Base-by-base conservation (phyloP, 1,140 invertebrate species). In the Prorops nasuta region DNA sequence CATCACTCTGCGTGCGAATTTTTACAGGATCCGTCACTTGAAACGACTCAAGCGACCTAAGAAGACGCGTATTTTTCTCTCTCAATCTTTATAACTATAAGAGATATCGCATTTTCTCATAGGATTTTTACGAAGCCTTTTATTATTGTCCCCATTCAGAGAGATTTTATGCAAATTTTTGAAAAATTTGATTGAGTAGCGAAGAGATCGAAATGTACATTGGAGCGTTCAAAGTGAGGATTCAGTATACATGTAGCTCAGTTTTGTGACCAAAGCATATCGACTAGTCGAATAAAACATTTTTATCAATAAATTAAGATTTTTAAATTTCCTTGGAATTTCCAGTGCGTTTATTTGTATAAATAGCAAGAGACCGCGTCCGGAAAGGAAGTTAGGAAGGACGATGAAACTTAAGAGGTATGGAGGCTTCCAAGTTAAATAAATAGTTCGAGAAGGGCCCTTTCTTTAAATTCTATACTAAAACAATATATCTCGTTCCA, bases 401-500 rank as follows among this genome's bases (percentile, higher is more conserved):
- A 59, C 49, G 51, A 42, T 54, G 43, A 57, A 57, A 59, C 39
- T 22, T 42, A 44, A 61, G 51, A 59, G 51, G 50, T 58, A 63
- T 64, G 60, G 51, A 64, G 45, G 47, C 58, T 40, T 20, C 48
- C 46, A 67, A 67, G 66, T 67, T 63, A 66, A 67, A 68, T 67
- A 71, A 70, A 70, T 6, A 28, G 58, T 63, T 24, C 16, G 10
- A 42, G 50, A 64, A 65, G 67, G 56, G 60, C 56, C 58, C 58
- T 67, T 67, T 66, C 56, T 68, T 48, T 68, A 60, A 65, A 69
- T 56, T 50, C 15, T 38, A 64, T 55, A 57, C 62, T 69, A 69
- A 62, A 71, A 68, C 65, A 71, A 71, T 71, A 71, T 67, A 69
- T 70, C 66, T 44, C 41, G 43, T 66, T 60, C 54, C 57, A 52